A percentile compares a stretch with the other conserved stretches of the same genome.
Evolutionary conservation across 2,888 invertebrate genomes (phyloP).

Genomic region (Xanthia icteritia): DNA sequence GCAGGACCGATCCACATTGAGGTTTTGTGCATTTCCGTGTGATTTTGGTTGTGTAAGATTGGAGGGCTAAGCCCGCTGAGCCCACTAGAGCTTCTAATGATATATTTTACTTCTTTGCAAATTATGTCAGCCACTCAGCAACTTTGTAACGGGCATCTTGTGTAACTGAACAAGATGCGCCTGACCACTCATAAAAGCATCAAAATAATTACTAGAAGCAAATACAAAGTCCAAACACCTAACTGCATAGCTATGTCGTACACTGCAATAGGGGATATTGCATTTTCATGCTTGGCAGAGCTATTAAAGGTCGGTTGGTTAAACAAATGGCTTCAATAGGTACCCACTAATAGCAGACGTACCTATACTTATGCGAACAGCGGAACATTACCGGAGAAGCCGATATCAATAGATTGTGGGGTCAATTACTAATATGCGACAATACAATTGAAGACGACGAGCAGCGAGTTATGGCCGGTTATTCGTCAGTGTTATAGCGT

Average conservation of each 20-base stretch:
- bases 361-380: constrained; percentile 5
- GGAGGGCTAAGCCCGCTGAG: not conserved
- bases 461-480: constrained; percentile 10
- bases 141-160: not conserved
- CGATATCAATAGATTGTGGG: constrained; percentile 23
- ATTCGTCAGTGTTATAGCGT: not conserved
- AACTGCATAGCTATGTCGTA: not conserved
- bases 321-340: not conserved
- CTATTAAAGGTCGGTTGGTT: not conserved
- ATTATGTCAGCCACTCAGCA: not conserved
- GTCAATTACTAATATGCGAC: constrained; percentile 42
- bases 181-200: not conserved
- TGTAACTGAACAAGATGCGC: not conserved
- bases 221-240: not conserved
- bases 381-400: constrained; percentile 9
- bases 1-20: constrained; percentile 30
- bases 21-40: constrained; percentile 28
- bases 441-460: constrained; percentile 20
- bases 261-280: constrained; percentile 23
- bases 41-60: constrained; percentile 16
- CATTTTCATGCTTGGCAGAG: constrained; percentile 5
- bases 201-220: not conserved
- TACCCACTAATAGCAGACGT: not conserved
- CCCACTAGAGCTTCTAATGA: not conserved
- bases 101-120: not conserved